Percentiles rank a stretch among this genome's conserved stretches.
These are phyloP conservation scores for Iphiclides podalirius DNA, from an alignment of 2,888 invertebrate genomes.

Conservation along the genomic window DNA sequence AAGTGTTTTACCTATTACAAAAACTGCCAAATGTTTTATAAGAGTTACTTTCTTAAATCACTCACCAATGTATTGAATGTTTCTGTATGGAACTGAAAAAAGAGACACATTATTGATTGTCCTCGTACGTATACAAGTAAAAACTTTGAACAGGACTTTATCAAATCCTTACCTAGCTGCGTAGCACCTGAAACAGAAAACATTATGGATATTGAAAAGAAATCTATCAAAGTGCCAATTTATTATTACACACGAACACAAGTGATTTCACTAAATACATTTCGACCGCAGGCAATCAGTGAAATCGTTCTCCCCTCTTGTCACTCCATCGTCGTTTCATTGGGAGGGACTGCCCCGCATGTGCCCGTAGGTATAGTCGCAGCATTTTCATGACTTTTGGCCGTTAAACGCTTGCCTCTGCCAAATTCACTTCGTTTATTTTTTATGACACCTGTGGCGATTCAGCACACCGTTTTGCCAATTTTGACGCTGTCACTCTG, in stretches of 20 bases:
- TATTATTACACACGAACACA: constrained; percentile 18
- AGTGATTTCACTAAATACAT: constrained; percentile 33
- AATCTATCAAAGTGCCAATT: constrained; percentile 10
- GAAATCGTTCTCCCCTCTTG: constrained; percentile 27
- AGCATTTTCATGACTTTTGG: constrained; percentile 11
- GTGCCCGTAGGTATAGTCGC: constrained; percentile 4
- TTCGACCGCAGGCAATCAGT: constrained; percentile 42
- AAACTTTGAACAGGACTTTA: too few species aligned
- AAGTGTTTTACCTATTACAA: too few species aligned
- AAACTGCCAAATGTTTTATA: too few species aligned
- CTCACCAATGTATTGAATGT: constrained; percentile 36
- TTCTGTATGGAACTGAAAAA: constrained; percentile 8
- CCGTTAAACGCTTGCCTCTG: constrained; percentile 24
- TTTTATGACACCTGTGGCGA: constrained; percentile 51
- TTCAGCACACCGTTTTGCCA: constrained; percentile 43
- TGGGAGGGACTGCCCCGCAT: constrained; percentile 40
- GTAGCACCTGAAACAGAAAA: neutral
- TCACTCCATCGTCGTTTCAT: constrained; percentile 28
- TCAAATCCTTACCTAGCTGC: neutral
- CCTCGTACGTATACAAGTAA: too few species aligned
- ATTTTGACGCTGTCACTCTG: constrained; percentile 50
- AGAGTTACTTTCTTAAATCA: too few species aligned
- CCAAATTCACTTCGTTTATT: constrained; percentile 32
- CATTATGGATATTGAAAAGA: neutral
- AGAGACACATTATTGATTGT: too few species aligned